These are phyloP conservation scores for Zoroaster sp. DNA, from an alignment of 53 echinoderm and acorn worm genomes.

Conservation along the genomic window DNA sequence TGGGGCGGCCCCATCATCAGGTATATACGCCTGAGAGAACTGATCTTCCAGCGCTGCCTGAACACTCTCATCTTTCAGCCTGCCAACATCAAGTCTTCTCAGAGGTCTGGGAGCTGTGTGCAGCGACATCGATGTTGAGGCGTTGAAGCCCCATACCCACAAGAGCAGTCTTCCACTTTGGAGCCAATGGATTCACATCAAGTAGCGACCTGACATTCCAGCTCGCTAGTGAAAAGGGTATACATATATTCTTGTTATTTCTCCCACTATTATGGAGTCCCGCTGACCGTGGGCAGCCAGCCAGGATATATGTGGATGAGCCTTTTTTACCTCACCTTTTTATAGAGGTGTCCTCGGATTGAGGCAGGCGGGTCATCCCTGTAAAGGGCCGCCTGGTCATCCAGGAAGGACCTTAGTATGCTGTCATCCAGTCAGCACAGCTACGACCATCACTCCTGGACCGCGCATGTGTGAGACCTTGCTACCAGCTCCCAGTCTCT, in stretches of 20 bases:
- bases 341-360: background rate
- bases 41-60: too few species aligned
- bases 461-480: background rate
- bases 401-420: too few species aligned
- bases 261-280: background rate
- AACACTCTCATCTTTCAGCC: too few species aligned
- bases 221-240: too few species aligned
- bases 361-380: background rate
- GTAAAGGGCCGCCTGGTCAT: background rate
- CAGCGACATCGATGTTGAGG: too few species aligned
- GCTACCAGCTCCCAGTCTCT: background rate
- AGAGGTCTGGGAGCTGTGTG: background rate
- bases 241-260: background rate
- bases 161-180: too few species aligned
- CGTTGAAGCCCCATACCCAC: too few species aligned
- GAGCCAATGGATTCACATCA: too few species aligned
- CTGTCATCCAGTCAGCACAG: too few species aligned
- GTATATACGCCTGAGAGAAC: too few species aligned
- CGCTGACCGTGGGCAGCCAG: slow-evolving; percentile 10
- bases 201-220: too few species aligned
- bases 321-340: background rate
- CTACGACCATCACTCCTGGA: background rate
- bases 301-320: background rate
- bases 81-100: background rate
- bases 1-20: too few species aligned